Percentiles rank a stretch among this genome's conserved stretches.
Evolutionary conservation across 2,113 vertebrate genomes (phyloP).

Genomic region (Suncus etruscus): DNA sequence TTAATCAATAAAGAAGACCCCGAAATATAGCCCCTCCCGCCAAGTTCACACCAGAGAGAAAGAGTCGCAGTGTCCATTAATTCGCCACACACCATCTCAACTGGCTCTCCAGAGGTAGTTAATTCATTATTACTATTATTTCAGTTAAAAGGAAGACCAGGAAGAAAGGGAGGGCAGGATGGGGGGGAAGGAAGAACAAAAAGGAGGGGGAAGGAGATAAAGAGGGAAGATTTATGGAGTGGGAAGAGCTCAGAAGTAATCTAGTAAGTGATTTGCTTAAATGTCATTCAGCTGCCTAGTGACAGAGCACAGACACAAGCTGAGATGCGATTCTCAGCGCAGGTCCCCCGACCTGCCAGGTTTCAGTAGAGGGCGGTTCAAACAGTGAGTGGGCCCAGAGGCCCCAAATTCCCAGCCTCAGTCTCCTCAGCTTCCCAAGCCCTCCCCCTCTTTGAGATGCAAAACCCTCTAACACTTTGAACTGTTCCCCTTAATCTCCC

Average conservation of each 20-base stretch:
- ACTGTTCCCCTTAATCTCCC: conserved; percentile 63
- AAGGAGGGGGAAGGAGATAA: conserved; percentile 68
- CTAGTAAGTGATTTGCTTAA: conserved; percentile 78
- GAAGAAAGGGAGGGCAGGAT: not conserved
- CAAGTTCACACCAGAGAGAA: conserved; percentile 51
- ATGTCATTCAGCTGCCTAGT: conserved; percentile 75
- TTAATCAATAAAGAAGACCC: conserved; percentile 33
- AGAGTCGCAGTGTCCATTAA: conserved; percentile 61
- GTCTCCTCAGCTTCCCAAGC: conserved; percentile 35
- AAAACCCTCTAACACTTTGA: conserved; percentile 69
- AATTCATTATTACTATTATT: conserved; percentile 76
- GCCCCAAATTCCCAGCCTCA: conserved; percentile 44
- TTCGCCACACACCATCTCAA: conserved; percentile 55
- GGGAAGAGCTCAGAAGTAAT: conserved; percentile 80
- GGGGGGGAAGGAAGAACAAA: conserved; percentile 40
- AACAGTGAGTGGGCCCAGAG: conserved; percentile 27
- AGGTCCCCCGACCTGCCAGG: not conserved
- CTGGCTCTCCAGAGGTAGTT: conserved; percentile 74
- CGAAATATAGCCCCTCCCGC: conserved; percentile 14
- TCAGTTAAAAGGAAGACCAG: conserved; percentile 74
- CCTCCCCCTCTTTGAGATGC: conserved; percentile 76
- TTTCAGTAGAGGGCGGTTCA: conserved; percentile 21
- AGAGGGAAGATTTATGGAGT: conserved; percentile 80
- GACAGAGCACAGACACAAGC: conserved; percentile 73
- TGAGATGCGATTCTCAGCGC: conserved; percentile 48